phyloP scores from a whole-genome alignment of 2,888 invertebrate genomes.

The Drosophila cognata region DNA sequence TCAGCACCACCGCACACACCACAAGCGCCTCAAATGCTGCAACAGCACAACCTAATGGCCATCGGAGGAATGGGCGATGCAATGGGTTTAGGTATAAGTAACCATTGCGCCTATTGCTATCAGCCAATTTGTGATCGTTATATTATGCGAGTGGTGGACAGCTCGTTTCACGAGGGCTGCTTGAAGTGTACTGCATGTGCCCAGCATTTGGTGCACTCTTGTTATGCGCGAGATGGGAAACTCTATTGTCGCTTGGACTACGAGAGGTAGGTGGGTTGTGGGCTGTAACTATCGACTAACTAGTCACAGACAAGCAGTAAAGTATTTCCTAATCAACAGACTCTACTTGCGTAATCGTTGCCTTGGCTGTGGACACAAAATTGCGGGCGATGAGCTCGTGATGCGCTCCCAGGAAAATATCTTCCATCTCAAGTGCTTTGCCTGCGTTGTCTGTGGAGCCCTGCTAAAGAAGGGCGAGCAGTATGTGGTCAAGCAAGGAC shows the following conservation, averaged over 20 bases:
- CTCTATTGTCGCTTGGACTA: slow-evolving; percentile 92
- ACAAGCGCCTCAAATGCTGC: slow-evolving; percentile 67
- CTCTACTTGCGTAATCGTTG: slow-evolving; percentile 90
- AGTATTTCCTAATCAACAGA: slow-evolving; percentile 84
- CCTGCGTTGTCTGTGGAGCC: slow-evolving; percentile 91
- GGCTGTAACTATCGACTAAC: background rate
- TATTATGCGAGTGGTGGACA: slow-evolving; percentile 90
- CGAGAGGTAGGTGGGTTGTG: slow-evolving; percentile 87
- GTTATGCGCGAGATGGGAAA: slow-evolving; percentile 90
- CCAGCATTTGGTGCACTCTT: slow-evolving; percentile 89
- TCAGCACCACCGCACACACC: slow-evolving; percentile 52
- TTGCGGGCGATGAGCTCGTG: slow-evolving; percentile 91
- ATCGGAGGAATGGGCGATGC: slow-evolving; percentile 27
- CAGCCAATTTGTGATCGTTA: slow-evolving; percentile 91
- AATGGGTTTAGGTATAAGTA: slow-evolving; percentile 24
- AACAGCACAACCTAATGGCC: slow-evolving; percentile 43
- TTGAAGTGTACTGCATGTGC: slow-evolving; percentile 91
- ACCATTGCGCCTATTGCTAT: slow-evolving; percentile 89
- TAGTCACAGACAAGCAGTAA: background rate
- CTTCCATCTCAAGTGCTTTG: slow-evolving; percentile 92
- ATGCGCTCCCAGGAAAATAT: slow-evolving; percentile 91
- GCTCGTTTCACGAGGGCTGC: slow-evolving; percentile 91
- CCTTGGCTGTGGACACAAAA: slow-evolving; percentile 89
- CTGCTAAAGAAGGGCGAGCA: slow-evolving; percentile 92
- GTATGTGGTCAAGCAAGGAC: slow-evolving; percentile 91